These are phyloP conservation scores for Bursaphelenchus mucronatus DNA, from an alignment of 1,140 invertebrate genomes.

Conservation along the genomic window DNA sequence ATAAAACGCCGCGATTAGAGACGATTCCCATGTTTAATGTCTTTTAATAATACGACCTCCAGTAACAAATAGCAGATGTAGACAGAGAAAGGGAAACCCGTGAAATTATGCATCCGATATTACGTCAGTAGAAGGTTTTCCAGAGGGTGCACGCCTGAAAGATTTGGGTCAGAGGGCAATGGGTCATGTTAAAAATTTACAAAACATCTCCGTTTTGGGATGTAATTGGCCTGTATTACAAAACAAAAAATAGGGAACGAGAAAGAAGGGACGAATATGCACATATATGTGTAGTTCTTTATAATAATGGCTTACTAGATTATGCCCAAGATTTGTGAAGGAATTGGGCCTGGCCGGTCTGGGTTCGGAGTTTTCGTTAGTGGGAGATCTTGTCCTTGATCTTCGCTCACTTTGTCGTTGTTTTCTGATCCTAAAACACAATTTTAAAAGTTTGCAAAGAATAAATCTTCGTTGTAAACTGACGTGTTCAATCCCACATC, in stretches of 20 bases:
- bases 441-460: constrained; percentile 5
- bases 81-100: neutral
- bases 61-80: neutral
- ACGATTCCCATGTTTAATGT: no score
- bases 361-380: constrained; percentile 14
- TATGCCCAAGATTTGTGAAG: constrained; percentile 59
- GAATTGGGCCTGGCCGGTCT: constrained; percentile 52
- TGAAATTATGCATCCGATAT: constrained; percentile 8
- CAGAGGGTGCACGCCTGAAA: constrained; percentile 53
- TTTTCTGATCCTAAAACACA: constrained; percentile 12
- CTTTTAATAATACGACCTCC: no score
- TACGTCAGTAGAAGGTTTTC: constrained; percentile 48
- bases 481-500: neutral
- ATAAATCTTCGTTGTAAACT: neutral
- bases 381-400: constrained; percentile 48
- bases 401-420: constrained; percentile 33
- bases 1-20: no score
- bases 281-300: neutral
- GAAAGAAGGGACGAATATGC: no score
- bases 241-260: neutral
- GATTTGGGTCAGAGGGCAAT: constrained; percentile 5
- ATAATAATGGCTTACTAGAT: constrained; percentile 38
- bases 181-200: constrained; percentile 3
- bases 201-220: neutral
- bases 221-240: constrained; percentile 4